Conservation (phyloP, 2,888 invertebrate species). For the Antheraea yamamai region DNA sequence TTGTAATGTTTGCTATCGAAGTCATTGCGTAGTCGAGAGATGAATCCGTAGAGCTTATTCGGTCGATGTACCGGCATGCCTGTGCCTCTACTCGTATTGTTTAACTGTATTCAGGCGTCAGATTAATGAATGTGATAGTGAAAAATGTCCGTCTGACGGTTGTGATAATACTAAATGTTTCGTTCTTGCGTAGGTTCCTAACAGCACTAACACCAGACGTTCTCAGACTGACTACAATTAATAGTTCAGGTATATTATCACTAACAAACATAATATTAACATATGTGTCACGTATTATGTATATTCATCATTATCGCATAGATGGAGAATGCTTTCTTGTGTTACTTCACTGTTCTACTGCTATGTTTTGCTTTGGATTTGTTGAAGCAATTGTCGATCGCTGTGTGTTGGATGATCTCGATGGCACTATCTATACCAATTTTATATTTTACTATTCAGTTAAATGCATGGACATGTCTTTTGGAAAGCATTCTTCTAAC, state of each 20-base stretch:
- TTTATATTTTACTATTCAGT: not conserved
- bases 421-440: not conserved
- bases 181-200: conserved; percentile 75
- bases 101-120: too few species aligned
- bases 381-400: conserved; percentile 23
- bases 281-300: conserved; percentile 4
- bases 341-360: conserved; percentile 53
- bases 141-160: not conserved
- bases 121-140: too few species aligned
- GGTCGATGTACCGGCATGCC: not conserved
- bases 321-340: conserved; percentile 78
- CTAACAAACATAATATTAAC: conserved; percentile 43
- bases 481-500: conserved; percentile 76
- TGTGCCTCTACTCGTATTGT: not conserved
- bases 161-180: conserved; percentile 17
- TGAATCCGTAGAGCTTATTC: not conserved
- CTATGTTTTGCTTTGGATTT: conserved; percentile 42
- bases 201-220: conserved; percentile 81
- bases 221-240: conserved; percentile 80
- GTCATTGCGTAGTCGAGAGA: not conserved
- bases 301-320: conserved; percentile 38
- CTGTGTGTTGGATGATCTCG: not conserved
- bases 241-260: conserved; percentile 76
- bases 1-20: not conserved
- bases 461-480: conserved; percentile 28